These are phyloP conservation scores for Vireo altiloquus DNA, from an alignment of 2,113 vertebrate species.

Conservation along the genomic window DNA sequence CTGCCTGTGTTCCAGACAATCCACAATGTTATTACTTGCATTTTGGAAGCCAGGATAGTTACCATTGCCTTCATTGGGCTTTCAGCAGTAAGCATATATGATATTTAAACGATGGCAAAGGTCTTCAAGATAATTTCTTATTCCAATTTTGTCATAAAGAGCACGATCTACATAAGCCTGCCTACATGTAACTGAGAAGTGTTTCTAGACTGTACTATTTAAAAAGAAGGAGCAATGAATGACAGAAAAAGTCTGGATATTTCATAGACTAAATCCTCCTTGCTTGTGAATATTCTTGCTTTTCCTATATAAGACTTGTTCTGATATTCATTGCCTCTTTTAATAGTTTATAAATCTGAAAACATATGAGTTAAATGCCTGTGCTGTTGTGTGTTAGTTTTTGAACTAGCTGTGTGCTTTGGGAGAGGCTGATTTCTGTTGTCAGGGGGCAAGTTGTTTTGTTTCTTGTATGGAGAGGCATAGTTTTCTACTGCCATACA, in stretches of 20 bases:
- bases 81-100: background rate
- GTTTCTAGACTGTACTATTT: background rate
- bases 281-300: background rate
- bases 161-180: background rate
- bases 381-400: background rate
- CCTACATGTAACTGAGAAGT: background rate
- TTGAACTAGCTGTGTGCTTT: background rate
- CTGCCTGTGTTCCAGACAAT: background rate
- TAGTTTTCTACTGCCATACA: background rate
- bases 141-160: background rate
- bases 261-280: background rate
- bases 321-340: background rate
- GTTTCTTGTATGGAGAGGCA: background rate
- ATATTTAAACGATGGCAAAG: background rate
- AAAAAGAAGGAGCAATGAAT: background rate
- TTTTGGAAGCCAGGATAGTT: background rate
- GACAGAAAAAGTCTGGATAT: background rate
- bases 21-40: background rate
- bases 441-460: background rate
- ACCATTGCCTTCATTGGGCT: background rate
- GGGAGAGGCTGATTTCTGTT: background rate
- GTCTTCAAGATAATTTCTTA: background rate
- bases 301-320: background rate
- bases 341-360: background rate
- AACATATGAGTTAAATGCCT: background rate